Evolutionary conservation across 2,888 invertebrate genomes (phyloP).

Genomic region (Ennomos fuscantarius): DNA sequence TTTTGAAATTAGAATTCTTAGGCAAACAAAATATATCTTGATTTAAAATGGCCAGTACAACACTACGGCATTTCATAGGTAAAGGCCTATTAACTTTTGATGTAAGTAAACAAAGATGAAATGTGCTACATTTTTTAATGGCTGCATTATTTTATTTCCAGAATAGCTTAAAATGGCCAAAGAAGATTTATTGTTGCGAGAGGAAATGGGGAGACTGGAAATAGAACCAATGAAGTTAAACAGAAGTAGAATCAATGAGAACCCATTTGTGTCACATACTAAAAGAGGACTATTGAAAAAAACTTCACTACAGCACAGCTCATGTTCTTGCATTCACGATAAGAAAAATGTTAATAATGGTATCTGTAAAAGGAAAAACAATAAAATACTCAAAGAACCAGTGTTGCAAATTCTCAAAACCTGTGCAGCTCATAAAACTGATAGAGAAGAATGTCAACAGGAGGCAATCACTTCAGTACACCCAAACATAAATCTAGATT

Average conservation of each 20-base stretch:
- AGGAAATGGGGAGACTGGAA: conserved; percentile 83
- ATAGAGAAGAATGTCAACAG: conserved; percentile 42
- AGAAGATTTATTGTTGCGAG: conserved; percentile 79
- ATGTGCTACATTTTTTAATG: neutral
- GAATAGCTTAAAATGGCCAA: conserved; percentile 64
- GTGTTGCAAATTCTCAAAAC: conserved; percentile 79
- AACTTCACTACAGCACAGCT: conserved; percentile 41
- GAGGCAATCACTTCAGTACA: conserved; percentile 23
- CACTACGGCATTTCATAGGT: no score
- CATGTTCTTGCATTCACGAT: conserved; percentile 61
- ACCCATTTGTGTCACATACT: conserved; percentile 54
- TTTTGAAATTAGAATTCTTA: no score
- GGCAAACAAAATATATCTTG: no score
- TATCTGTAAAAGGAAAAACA: conserved; percentile 70
- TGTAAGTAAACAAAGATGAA: neutral
- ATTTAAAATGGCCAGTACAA: no score
- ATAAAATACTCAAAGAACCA: conserved; percentile 84
- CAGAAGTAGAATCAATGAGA: conserved; percentile 58
- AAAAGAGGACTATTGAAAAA: conserved; percentile 43
- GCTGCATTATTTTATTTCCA: conserved; percentile 29
- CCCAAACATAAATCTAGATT: conserved; percentile 51
- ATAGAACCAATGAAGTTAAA: conserved; percentile 76
- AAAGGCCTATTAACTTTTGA: neutral
- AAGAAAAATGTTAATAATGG: conserved; percentile 56
- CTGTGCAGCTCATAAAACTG: conserved; percentile 43